A percentile compares a stretch with the other conserved stretches of the same genome.
Conservation (phyloP, 2,113 vertebrate genomes). For the Engystomops pustulosus region DNA sequence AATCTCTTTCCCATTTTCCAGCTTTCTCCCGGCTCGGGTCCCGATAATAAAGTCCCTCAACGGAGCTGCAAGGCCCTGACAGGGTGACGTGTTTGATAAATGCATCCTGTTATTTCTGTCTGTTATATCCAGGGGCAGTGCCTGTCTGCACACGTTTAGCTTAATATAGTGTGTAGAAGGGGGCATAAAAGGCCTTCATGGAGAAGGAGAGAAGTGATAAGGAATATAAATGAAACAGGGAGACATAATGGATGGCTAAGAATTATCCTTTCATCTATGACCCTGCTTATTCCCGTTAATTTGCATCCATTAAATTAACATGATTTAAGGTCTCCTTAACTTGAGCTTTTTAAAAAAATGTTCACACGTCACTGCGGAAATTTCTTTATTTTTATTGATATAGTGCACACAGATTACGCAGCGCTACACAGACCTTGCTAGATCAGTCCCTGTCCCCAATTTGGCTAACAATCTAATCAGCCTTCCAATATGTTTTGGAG, state of each 20-base stretch:
- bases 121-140: slow-evolving; percentile 37
- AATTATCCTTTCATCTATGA: slow-evolving; percentile 59
- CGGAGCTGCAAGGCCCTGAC: slow-evolving; percentile 12
- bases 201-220: slow-evolving; percentile 50
- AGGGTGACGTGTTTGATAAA: slow-evolving; percentile 33
- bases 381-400: too few species aligned
- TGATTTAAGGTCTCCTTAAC: slow-evolving; percentile 30
- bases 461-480: too few species aligned
- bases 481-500: too few species aligned
- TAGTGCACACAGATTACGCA: too few species aligned
- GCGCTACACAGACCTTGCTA: too few species aligned
- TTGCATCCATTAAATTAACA: slow-evolving; percentile 47
- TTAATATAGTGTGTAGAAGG: slow-evolving; percentile 42
- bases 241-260: slow-evolving; percentile 33
- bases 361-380: too few species aligned
- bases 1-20: slow-evolving; percentile 38
- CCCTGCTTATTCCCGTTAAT: slow-evolving; percentile 41
- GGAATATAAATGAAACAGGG: slow-evolving; percentile 35
- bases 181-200: slow-evolving; percentile 18
- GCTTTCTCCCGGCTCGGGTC: not conserved
- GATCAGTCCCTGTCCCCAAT: too few species aligned
- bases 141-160: slow-evolving; percentile 30
- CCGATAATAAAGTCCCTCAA: slow-evolving; percentile 52
- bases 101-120: slow-evolving; percentile 53
- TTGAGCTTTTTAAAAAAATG: not conserved